phyloP scores from a whole-genome alignment of 2,113 vertebrate genomes.

The Hystrix brachyura region DNA sequence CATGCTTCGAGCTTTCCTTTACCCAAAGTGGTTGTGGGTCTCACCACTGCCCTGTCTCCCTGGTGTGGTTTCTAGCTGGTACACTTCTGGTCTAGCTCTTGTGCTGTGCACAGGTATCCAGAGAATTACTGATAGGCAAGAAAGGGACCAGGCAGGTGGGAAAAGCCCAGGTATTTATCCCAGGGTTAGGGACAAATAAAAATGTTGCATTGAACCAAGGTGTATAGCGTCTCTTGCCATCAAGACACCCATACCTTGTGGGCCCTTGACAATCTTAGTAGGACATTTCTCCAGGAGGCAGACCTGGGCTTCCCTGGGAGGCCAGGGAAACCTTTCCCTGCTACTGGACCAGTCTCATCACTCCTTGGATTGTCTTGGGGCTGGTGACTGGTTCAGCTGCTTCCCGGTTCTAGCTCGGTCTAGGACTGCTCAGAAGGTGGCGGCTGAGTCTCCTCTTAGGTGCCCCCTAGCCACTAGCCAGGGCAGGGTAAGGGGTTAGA shows the following conservation, averaged over 20 bases:
- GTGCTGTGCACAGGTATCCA: background rate
- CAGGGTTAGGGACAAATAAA: background rate
- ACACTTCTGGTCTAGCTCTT: background rate
- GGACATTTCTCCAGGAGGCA: background rate
- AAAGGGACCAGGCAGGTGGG: background rate
- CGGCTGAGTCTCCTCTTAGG: background rate
- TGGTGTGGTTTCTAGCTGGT: background rate
- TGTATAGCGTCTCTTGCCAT: background rate
- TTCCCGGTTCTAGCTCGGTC: background rate
- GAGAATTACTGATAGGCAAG: background rate
- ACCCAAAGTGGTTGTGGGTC: background rate
- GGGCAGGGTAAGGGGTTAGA: too few species aligned
- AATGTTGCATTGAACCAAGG: background rate
- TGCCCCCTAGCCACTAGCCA: background rate
- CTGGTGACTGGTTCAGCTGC: background rate
- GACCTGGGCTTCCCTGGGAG: background rate
- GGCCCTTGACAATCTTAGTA: background rate
- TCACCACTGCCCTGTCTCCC: background rate
- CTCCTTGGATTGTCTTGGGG: background rate
- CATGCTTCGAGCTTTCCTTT: background rate
- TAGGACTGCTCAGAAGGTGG: background rate
- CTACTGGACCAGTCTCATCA: background rate
- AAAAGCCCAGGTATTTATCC: background rate
- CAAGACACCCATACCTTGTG: background rate
- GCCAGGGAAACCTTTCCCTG: background rate